Evolutionary conservation across 2,797 vertebrate genomes (phyloP).

Genomic region (Sciaenops ocellatus): DNA sequence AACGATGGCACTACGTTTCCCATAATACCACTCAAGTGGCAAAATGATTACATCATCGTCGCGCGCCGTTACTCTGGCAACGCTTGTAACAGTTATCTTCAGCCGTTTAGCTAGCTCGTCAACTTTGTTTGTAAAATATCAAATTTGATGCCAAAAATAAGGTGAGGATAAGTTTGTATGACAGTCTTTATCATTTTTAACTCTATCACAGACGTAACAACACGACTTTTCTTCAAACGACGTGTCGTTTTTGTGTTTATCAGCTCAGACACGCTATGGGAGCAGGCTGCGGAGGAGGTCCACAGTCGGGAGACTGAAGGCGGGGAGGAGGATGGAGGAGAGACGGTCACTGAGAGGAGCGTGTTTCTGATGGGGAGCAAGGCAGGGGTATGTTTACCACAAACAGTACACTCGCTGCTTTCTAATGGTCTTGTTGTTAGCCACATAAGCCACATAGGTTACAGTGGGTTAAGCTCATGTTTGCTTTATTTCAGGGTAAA

Average conservation of each 20-base stretch:
- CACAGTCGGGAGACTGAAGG: conserved; percentile 74
- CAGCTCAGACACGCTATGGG: conserved; percentile 95
- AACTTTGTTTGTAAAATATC: background rate
- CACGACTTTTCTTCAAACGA: background rate
- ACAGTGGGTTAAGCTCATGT: background rate
- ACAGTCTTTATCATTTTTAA: fast-evolving
- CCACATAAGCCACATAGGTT: background rate
- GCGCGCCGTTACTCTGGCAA: conserved; percentile 75
- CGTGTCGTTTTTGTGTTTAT: background rate
- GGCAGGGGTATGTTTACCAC: conserved; percentile 85
- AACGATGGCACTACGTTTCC: conserved; percentile 27
- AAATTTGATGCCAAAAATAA: conserved; percentile 80
- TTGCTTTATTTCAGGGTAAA: conserved; percentile 88
- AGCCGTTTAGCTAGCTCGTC: background rate
- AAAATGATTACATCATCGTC: conserved; percentile 31
- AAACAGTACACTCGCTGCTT: background rate
- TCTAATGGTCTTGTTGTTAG: background rate
- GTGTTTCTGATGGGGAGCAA: conserved; percentile 95
- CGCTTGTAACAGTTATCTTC: background rate
- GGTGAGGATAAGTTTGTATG: conserved; percentile 42
- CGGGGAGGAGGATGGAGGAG: conserved; percentile 71
- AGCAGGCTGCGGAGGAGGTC: conserved; percentile 90
- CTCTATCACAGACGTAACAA: too few relatives aligned
- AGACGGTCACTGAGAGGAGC: conserved; percentile 86
- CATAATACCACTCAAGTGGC: background rate